A percentile compares a stretch with the other conserved stretches of the same genome.
phyloP scores from a whole-genome alignment of 2,888 invertebrate species.

The Meteorus cinctellus region DNA sequence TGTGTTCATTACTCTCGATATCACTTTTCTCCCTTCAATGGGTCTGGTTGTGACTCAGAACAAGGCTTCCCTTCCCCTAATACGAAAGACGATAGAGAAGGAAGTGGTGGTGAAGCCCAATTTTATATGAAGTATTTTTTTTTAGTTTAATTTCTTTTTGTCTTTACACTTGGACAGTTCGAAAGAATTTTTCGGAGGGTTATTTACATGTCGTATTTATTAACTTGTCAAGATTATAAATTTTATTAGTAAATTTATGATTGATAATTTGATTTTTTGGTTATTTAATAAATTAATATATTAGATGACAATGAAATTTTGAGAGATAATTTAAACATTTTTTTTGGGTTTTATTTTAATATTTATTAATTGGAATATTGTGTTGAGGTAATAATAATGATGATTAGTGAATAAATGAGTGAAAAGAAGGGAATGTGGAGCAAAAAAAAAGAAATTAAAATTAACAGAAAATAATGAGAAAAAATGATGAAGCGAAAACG shows the following conservation, averaged over 20 bases:
- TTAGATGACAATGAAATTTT: too few species aligned
- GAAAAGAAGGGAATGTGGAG: not conserved
- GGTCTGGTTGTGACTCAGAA: slow-evolving; percentile 26
- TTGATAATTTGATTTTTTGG: too few species aligned
- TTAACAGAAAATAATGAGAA: not conserved
- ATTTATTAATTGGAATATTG: not conserved
- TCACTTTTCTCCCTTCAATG: slow-evolving; percentile 23
- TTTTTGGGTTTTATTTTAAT: not conserved
- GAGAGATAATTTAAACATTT: too few species aligned
- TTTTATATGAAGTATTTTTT: not conserved
- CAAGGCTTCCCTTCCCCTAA: slow-evolving; percentile 1
- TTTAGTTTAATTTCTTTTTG: not conserved
- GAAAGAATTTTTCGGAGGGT: too few species aligned
- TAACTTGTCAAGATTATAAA: too few species aligned
- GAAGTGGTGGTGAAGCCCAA: slow-evolving; percentile 24
- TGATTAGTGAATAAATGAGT: not conserved
- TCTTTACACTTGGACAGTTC: not conserved
- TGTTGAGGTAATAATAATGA: not conserved
- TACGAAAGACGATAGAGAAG: slow-evolving; percentile 2
- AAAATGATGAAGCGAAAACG: slow-evolving; percentile 14
- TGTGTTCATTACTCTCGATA: not conserved
- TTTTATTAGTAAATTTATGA: too few species aligned
- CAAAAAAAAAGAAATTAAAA: not conserved
- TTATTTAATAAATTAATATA: too few species aligned
- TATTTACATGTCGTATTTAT: too few species aligned